Conservation (phyloP, 2,113 vertebrate genomes). For the Perca fluviatilis region DNA sequence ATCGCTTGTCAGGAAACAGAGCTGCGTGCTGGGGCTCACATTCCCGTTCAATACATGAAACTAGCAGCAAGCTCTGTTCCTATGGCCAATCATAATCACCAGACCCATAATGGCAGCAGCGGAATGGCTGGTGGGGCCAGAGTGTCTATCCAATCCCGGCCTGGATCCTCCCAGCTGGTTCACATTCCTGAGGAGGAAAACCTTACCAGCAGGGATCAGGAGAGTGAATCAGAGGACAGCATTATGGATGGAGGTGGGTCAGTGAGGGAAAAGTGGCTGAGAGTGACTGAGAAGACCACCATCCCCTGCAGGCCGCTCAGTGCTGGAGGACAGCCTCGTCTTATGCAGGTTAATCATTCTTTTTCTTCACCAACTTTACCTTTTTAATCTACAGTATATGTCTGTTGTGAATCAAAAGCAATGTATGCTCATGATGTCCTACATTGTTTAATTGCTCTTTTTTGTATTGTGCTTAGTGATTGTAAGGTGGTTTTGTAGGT, state of each 20-base stretch:
- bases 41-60: constrained; percentile 90
- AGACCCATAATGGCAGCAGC: constrained; percentile 72
- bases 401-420: background rate
- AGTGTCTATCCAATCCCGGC: constrained; percentile 92
- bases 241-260: constrained; percentile 84
- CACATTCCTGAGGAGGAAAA: constrained; percentile 95
- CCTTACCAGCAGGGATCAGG: constrained; percentile 81
- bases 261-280: constrained; percentile 96
- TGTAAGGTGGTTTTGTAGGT: no score
- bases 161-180: constrained; percentile 96
- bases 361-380: background rate
- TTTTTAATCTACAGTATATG: background rate
- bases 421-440: no score
- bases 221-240: constrained; percentile 85
- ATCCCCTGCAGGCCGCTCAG: constrained; percentile 84
- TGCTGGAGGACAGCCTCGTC: constrained; percentile 92
- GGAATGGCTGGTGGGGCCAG: constrained; percentile 88
- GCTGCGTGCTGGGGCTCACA: constrained; percentile 73
- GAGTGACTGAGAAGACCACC: constrained; percentile 92
- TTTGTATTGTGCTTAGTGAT: no score
- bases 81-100: constrained; percentile 84
- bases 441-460: no score
- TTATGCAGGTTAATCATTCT: constrained; percentile 88
- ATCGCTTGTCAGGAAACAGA: constrained; percentile 67
- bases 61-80: constrained; percentile 89